phyloP scores from a whole-genome alignment of 2,888 invertebrate genomes.

The Drosophila multiciliata region DNA sequence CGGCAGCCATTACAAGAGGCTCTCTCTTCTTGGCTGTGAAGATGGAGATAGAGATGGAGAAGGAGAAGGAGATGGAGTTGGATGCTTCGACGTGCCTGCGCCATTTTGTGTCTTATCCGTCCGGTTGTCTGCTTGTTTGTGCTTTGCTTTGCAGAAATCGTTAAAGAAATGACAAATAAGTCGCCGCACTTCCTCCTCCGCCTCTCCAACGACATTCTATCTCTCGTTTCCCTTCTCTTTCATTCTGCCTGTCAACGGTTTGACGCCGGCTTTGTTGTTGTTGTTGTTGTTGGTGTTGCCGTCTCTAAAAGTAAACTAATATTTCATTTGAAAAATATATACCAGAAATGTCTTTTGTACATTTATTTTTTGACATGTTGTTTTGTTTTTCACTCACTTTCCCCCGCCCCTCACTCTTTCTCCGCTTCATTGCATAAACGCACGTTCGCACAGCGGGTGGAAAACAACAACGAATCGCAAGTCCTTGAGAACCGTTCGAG shows the following conservation, averaged over 20 bases:
- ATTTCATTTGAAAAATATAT: conserved; percentile 79
- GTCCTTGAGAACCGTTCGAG: conserved; percentile 67
- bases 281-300: conserved; percentile 24
- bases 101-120: conserved; percentile 48
- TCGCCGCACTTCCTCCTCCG: conserved; percentile 24
- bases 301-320: conserved; percentile 77
- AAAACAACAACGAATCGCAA: conserved; percentile 28
- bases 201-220: neutral
- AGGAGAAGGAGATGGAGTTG: conserved; percentile 14
- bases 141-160: conserved; percentile 79
- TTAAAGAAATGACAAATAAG: conserved; percentile 78
- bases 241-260: conserved; percentile 64
- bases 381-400: conserved; percentile 70
- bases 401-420: conserved; percentile 12
- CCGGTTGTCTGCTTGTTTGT: conserved; percentile 46
- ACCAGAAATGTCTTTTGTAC: conserved; percentile 78
- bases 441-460: conserved; percentile 45
- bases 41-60: conserved; percentile 19
- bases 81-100: conserved; percentile 63
- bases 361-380: conserved; percentile 79
- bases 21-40: conserved; percentile 17
- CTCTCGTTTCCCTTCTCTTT: neutral
- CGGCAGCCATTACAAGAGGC: conserved; percentile 57
- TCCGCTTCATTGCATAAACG: conserved; percentile 66
- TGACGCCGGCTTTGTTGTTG: conserved; percentile 52